phyloP scores from a whole-genome alignment of 2,888 invertebrate genomes.

The Fragum whitleyi region DNA sequence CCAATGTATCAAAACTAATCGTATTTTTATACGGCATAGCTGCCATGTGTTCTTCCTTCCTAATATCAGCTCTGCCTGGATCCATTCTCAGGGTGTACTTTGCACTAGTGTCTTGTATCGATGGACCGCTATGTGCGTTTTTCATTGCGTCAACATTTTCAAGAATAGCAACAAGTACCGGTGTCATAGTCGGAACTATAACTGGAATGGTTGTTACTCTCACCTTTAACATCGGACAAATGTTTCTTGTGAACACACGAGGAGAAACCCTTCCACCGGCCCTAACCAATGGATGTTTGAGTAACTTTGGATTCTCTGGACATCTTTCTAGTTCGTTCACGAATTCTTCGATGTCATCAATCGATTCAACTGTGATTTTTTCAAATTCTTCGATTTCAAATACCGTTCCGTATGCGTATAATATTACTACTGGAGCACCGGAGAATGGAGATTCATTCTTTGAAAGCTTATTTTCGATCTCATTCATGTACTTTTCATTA shows the following conservation, averaged over 20 bases:
- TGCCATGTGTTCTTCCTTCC: conserved; percentile 21
- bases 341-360: too few species aligned
- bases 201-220: neutral
- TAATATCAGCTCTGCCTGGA: conserved; percentile 15
- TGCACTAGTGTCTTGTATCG: neutral
- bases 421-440: neutral
- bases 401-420: neutral
- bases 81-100: neutral
- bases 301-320: neutral
- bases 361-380: too few species aligned
- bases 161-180: neutral
- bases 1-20: neutral
- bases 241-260: neutral
- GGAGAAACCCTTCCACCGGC: conserved; percentile 14
- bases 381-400: neutral
- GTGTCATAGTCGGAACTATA: neutral
- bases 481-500: conserved; percentile 21
- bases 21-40: conserved; percentile 11
- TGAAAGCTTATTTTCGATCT: conserved; percentile 24
- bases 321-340: neutral
- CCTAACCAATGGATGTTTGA: conserved; percentile 26
- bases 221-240: conserved; percentile 1
- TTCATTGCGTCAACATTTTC: conserved; percentile 1
- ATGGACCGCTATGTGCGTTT: conserved; percentile 5
- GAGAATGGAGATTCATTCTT: neutral